Evolutionary conservation across 2,797 vertebrate species (phyloP), one percentile per base, ranked within the genome.

Genomic region (Argentina silus): DNA sequence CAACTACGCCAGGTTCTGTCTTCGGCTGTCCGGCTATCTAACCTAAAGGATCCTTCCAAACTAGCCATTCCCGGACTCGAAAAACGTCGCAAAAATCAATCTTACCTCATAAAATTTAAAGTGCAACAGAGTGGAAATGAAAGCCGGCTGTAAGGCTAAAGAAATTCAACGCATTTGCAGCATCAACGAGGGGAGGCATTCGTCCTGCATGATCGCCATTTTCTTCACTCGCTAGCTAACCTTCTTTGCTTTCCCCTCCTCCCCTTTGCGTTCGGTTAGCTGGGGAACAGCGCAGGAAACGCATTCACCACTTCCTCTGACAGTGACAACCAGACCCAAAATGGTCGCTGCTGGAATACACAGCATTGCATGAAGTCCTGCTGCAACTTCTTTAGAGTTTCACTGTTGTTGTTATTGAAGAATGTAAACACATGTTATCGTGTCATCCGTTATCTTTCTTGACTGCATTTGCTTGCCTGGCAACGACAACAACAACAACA

Each of bases 161-260:
- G 80, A 90, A 91, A 86, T 89, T 94, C 92, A 94, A 91, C 88
- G 92, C 90, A 85, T 94, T 91, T 92, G 94, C 93, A 95, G 93
- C 94, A 92, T 95, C 93, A 94, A 93, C 93, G 93, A 95, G 90
- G 88, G 94, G 90, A 93, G 91, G 93, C 93, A 92, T 93, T 93
- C 92, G 94, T 94, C 93, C 95, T 95, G 95, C 94, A 90, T 92
- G 92, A 86, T 94, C 95, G 96, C 96, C 95, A 97, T 97, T 96
- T 96, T 92, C 93, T 96, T 93, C 90, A 87, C 90, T 95, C 93
- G 91, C 94, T 92, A 88, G 88, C 90, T 69, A 64, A 56, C 62
- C 14, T 61, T 51, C 56, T 48, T 42, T 17, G 81, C 82, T 87
- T 73, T 84, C 78, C 75, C 78, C 77, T 65, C 61, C 74, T 71